Evolutionary conservation across 2,797 vertebrate species (phyloP).

Genomic region (Takifugu rubripes): DNA sequence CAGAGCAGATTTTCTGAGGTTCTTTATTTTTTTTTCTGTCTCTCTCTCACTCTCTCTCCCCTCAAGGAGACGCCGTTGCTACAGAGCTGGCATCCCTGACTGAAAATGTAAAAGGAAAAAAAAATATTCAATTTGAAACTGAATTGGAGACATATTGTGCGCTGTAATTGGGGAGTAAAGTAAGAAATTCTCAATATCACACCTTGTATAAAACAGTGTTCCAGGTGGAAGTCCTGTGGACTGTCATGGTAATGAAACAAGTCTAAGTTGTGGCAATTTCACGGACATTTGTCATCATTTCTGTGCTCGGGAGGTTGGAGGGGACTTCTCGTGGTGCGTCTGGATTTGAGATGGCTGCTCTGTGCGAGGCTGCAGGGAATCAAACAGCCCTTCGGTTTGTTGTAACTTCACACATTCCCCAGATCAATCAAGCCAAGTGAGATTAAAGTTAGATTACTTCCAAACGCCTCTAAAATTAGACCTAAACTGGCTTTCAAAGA

Average conservation of each 20-base stretch:
- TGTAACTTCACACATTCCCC: background rate
- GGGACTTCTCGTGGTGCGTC: background rate
- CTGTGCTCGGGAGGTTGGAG: background rate
- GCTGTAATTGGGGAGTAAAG: too few relatives aligned
- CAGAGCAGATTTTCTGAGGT: background rate
- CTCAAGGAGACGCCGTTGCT: background rate
- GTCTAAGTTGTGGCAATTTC: too few relatives aligned
- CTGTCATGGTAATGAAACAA: too few relatives aligned
- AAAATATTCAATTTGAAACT: background rate
- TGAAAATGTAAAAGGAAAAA: constrained; percentile 14
- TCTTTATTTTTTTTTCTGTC: background rate
- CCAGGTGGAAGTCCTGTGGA: too few relatives aligned
- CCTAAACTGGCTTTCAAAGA: constrained; percentile 36
- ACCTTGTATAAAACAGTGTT: background rate
- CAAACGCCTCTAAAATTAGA: constrained; percentile 43
- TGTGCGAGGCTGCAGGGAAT: background rate
- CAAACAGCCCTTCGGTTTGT: background rate
- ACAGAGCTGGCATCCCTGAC: constrained; percentile 6
- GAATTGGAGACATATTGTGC: too few relatives aligned
- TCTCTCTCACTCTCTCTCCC: too few relatives aligned
- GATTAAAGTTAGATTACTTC: background rate
- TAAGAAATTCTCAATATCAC: background rate
- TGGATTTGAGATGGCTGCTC: background rate
- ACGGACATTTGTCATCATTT: background rate
- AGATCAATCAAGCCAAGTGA: background rate